Base-by-base conservation (phyloP, 2,113 vertebrate species). In the Fregata magnificens region DNA sequence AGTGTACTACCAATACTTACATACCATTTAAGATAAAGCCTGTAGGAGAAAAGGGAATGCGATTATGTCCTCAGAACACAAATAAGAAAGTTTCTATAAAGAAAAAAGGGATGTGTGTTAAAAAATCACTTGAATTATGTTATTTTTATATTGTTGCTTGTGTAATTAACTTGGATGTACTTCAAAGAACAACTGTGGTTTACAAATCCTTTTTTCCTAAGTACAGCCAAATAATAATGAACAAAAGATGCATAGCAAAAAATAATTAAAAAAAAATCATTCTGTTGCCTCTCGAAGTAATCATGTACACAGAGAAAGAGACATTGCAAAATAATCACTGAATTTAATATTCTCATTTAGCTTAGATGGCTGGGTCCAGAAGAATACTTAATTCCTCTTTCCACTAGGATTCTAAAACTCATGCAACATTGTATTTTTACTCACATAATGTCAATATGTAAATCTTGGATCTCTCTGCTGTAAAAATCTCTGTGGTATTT, bases 81-180 rank as follows among this genome's bases (percentile, higher is more conserved):
- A 82, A 88, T 50, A 85, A 38, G 19, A 50, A 61, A 79, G 40
- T 66, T 88, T 55, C 58, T 72, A 38, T 65, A n/a, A 79, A 88
- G 69, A 90, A 67, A 86, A 92, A 80, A 90, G 24, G 44, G n/a
- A 31, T 5, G 52, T 63, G 20, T 36, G 25, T 44, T 79, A 73
- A 71, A 92, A 95, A 82, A 92, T 90, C 67, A 70, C 25, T 94
- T 90, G 36, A 87, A 73, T 94, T 72, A 53, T 29, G 49, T 58
- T 84, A 4, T 18, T 47, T 94, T 95, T 83, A 44, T 66, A 62
- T 76, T 86, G 45, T 92, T 92, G 49, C 56, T 81, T 92, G 58
- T 93, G 74, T 97, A 97, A 97, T 97, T 97, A 93, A 44, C 69
- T 96, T 96, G 93, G 83, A 95, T 81, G 34, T 66, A 81, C 88